phyloP scores from a whole-genome alignment of 2,113 vertebrate genomes.

The Oreochromis niloticus region DNA sequence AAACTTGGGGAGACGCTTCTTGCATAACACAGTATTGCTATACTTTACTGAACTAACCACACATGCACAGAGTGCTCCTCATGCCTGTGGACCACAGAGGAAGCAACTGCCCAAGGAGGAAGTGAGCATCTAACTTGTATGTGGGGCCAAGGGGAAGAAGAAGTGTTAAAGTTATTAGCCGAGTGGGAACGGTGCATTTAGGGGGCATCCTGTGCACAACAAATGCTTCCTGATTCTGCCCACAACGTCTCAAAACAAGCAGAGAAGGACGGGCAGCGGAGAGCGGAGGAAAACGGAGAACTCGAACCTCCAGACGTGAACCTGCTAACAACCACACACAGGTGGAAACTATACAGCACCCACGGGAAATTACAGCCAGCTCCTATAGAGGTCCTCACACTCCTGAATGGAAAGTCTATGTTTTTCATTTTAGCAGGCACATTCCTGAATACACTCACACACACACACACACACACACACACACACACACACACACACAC shows the following conservation, averaged over 20 bases:
- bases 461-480: not conserved
- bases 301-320: not conserved
- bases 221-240: conserved; percentile 62
- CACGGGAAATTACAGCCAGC: not conserved
- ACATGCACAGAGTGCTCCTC: not conserved
- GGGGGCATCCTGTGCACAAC: conserved; percentile 62
- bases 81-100: conserved; percentile 21
- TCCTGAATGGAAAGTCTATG: conserved; percentile 26
- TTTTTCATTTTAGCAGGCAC: conserved; percentile 21
- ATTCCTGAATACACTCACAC: not conserved
- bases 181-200: conserved; percentile 51
- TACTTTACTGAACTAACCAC: not conserved
- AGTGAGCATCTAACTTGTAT: conserved; percentile 41
- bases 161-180: conserved; percentile 74
- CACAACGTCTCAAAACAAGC: conserved; percentile 28
- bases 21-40: not conserved
- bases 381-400: not conserved
- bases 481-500: not conserved
- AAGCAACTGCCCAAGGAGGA: conserved; percentile 48
- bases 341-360: conserved; percentile 22
- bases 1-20: not conserved
- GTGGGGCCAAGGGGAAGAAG: conserved; percentile 39
- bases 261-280: not conserved
- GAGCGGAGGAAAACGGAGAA: not conserved
- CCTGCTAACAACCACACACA: conserved; percentile 1